Evolutionary conservation across 2,888 invertebrate species (phyloP).

Genomic region (Melipona bicolor): DNA sequence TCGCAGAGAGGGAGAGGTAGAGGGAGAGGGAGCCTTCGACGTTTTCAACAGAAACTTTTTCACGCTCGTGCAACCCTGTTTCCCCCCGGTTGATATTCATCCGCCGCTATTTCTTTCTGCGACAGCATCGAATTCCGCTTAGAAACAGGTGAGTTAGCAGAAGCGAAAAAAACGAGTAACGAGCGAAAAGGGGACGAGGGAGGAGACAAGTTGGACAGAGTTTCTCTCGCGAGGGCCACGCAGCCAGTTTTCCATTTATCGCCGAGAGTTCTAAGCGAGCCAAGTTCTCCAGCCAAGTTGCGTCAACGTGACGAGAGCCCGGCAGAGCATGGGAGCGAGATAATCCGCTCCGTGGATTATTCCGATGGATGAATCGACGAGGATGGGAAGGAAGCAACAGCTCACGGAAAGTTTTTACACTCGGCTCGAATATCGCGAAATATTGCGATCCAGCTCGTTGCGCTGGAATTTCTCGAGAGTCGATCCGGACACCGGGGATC

Average conservation of each 20-base stretch:
- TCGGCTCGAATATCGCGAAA: neutral
- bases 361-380: conserved; percentile 25
- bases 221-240: conserved; percentile 22
- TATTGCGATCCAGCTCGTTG: too few species aligned
- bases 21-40: neutral
- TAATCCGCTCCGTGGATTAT: conserved; percentile 34
- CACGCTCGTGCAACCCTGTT: conserved; percentile 6
- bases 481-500: neutral
- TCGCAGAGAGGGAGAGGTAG: too few species aligned
- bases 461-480: neutral
- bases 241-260: conserved; percentile 36
- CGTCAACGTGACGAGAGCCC: neutral
- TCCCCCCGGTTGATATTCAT: neutral
- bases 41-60: conserved; percentile 11
- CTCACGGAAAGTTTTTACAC: conserved; percentile 23
- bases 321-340: neutral
- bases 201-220: conserved; percentile 6
- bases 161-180: too few species aligned
- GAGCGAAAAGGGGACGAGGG: neutral
- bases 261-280: conserved; percentile 32
- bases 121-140: conserved; percentile 39
- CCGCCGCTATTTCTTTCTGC: neutral
- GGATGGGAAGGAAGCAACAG: neutral
- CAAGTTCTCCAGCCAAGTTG: conserved; percentile 13
- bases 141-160: conserved; percentile 55